Conservation (phyloP, 2,888 invertebrate species). For the Hipparchia sbordonii region DNA sequence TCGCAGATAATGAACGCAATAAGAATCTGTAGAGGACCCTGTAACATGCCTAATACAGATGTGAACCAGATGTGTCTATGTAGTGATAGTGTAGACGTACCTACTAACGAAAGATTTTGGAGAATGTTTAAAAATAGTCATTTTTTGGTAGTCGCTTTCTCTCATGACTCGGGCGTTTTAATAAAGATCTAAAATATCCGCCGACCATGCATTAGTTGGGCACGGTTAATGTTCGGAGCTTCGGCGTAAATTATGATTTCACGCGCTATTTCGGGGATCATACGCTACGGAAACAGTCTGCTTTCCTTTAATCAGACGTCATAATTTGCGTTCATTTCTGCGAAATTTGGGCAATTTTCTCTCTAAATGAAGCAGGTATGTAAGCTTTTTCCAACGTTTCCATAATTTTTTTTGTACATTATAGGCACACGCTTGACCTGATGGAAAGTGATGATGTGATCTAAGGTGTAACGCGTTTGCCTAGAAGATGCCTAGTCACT, state of each 20-base stretch:
- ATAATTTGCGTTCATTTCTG: neutral
- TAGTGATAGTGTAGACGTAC: no score
- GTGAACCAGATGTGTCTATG: no score
- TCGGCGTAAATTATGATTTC: slow-evolving; percentile 36
- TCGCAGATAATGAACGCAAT: no score
- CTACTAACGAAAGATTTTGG: neutral
- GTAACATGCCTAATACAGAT: no score
- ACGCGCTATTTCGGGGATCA: slow-evolving; percentile 31
- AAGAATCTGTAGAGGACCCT: no score
- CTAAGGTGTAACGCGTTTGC: no score
- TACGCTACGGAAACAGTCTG: slow-evolving; percentile 15
- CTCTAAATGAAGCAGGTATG: neutral
- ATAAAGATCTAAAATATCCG: slow-evolving; percentile 38
- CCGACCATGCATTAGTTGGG: slow-evolving; percentile 28
- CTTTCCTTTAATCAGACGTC: slow-evolving; percentile 10
- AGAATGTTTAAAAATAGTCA: neutral
- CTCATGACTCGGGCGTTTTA: slow-evolving; percentile 6
- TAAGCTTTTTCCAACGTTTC: no score
- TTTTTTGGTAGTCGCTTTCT: slow-evolving; percentile 10
- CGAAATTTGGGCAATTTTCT: neutral
- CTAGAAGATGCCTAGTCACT: no score
- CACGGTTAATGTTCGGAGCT: slow-evolving; percentile 23
- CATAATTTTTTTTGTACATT: no score
- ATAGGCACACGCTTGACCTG: no score
- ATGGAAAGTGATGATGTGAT: no score